Evolutionary conservation across 2,113 vertebrate species (phyloP), one percentile per base, ranked within the genome.

Genomic region (Turnix velox): DNA sequence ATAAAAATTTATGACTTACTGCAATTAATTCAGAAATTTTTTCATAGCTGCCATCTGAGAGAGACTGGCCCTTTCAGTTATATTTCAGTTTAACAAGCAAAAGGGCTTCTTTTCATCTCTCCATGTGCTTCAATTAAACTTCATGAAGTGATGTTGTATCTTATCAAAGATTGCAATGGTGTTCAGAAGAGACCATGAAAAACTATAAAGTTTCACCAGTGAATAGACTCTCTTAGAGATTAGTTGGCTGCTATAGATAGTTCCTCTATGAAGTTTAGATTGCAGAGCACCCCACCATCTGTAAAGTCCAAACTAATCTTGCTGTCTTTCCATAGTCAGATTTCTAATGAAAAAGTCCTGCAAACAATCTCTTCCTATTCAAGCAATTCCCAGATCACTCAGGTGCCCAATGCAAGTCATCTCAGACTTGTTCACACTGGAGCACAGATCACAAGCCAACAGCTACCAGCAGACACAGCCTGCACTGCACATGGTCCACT

Each of bases 101-200:
- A 74, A 78, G 43, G 17, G 14, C 23, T 49, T 67, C 17, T 45
- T 75, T 63, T 63, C 19, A 24, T 66, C 10, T 67, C 23, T 33
- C 30, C 1, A 0, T 16, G 17, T 23, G 16, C 40, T 51, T 19
- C 27, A 81, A 18, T 66, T 65, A 81, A 59, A 37, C 12, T 63
- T 51, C 49, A 25, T n/a, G 43, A 68, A 77, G 20, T 1, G 1
- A 51, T 40, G n/a, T 10, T 12, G 10, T 25, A 52, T 18, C 52
- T 58, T 72, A 35, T 37, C 33, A 59, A 45, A 74, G 24, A 67
- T 1, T 54, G 12, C 45, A 73, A 27, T 24, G 40, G 0, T 0
- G 11, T 40, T 84, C 62, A 37, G 40, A 89, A 89, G 39, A 4
- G 30, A 19, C 35, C 9, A 22, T 61, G 48, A 18, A 14, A n/a